Base-by-base conservation (phyloP, 2,113 vertebrate species). In the Heliornis fulica region DNA sequence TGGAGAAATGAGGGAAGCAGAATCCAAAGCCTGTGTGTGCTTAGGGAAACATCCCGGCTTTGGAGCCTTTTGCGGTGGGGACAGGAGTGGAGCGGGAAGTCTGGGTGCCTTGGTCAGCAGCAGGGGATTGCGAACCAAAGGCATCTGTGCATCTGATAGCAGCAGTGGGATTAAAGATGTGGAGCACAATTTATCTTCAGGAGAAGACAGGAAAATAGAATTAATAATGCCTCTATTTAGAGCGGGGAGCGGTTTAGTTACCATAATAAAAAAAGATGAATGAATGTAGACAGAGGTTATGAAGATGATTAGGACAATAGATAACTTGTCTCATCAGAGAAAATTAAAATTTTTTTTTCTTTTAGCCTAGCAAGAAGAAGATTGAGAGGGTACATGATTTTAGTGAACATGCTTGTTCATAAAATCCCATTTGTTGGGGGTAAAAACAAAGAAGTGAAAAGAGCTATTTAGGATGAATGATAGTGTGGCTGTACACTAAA, bases 301-400 rank as follows among this genome's bases (percentile, higher is more conserved):
- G 96, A 89, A 89, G 93, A 92, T 93, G 94, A 96, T 96, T 94
- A 92, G 93, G 86, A 95, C 96, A 97, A 91, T 83, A 96, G 95
- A 94, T 96, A 97, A 94, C 95, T 93, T 87, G 83, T 93, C 89
- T 96, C 89, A 94, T 97, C 94, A 92, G 71, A 92, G 91, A 94
- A 93, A 96, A 96, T 96, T 77, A 87, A 96, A 93, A 53, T 3
- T 41, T 12, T 85, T n/a, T 46, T 74, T 85, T 51, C 26, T 96
- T 94, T 78, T 60, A 93, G 75, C 71, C 54, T 29, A 48, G 92
- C 22, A 0, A 80, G 87, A 84, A 56, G 71, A 91, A 61, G 92
- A 96, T 93, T 54, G 75, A 95, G 92, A 90, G 82, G 78, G 82
- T 86, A 93, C 90, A 83, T 3, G 63, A 90, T 90, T 94, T 87